Evolutionary conservation across 2,113 vertebrate species (phyloP).

Genomic region (Echinops telfairi): DNA sequence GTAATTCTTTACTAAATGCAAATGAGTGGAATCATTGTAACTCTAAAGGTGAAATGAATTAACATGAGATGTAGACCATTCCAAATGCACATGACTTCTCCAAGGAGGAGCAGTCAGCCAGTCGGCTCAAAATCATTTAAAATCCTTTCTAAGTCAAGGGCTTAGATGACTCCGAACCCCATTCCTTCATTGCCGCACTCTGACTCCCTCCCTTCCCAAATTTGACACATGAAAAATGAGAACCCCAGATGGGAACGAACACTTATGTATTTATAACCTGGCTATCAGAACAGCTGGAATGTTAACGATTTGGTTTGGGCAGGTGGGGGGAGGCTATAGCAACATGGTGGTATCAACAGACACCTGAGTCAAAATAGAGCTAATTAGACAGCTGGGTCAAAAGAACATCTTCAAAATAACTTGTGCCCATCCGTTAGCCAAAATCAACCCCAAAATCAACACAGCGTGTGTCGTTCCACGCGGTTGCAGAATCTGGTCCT

Average conservation of each 20-base stretch:
- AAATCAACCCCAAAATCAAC: background rate
- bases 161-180: background rate
- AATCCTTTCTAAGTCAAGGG: background rate
- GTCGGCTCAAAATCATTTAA: background rate
- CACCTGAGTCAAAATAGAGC: slow-evolving; percentile 14
- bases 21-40: slow-evolving; percentile 24
- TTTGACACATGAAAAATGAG: background rate
- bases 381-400: slow-evolving; percentile 48
- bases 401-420: slow-evolving; percentile 40
- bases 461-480: background rate
- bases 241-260: background rate
- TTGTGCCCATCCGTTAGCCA: background rate
- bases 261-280: slow-evolving; percentile 15
- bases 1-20: slow-evolving; percentile 10
- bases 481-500: background rate
- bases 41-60: slow-evolving; percentile 54
- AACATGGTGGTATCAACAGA: background rate
- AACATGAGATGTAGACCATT: slow-evolving; percentile 28
- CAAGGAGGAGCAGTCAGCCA: background rate
- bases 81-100: background rate
- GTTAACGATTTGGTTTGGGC: slow-evolving; percentile 31
- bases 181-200: background rate
- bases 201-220: slow-evolving; percentile 1
- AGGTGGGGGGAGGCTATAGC: background rate
- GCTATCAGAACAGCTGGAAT: slow-evolving; percentile 34